Percentiles rank a stretch among this genome's conserved stretches.
Conservation (phyloP, 2,797 vertebrate genomes). For the Anguilla anguilla region DNA sequence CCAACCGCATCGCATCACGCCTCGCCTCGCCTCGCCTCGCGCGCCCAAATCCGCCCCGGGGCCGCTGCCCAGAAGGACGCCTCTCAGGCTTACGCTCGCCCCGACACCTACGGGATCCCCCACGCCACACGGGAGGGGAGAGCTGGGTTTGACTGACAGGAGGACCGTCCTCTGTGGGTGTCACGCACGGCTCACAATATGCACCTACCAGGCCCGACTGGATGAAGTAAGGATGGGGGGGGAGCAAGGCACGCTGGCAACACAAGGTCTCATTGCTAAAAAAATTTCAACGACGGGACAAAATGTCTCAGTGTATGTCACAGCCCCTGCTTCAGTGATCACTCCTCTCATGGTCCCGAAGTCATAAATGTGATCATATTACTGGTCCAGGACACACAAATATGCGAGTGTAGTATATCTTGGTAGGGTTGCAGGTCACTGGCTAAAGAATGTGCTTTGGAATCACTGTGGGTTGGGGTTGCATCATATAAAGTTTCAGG, state of each 20-base stretch:
- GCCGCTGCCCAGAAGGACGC: conserved; percentile 27
- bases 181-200: not conserved
- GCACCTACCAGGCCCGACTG: not conserved
- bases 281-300: not conserved
- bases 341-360: not conserved
- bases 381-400: no score
- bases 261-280: not conserved
- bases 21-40: conserved; percentile 6
- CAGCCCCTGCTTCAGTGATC: no score
- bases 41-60: conserved; percentile 27
- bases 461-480: not conserved
- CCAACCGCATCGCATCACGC: conserved; percentile 27
- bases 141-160: not conserved
- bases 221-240: not conserved
- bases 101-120: conserved; percentile 36
- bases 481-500: not conserved
- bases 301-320: not conserved
- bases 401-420: not conserved
- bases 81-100: conserved; percentile 28
- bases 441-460: not conserved
- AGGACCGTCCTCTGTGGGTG: conserved; percentile 31
- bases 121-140: not conserved
- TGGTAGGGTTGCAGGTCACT: not conserved
- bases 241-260: not conserved
- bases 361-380: not conserved